A percentile compares a stretch with the other conserved stretches of the same genome.
Conservation (phyloP, 2,113 vertebrate genomes). For the Malurus alboscapulatus region DNA sequence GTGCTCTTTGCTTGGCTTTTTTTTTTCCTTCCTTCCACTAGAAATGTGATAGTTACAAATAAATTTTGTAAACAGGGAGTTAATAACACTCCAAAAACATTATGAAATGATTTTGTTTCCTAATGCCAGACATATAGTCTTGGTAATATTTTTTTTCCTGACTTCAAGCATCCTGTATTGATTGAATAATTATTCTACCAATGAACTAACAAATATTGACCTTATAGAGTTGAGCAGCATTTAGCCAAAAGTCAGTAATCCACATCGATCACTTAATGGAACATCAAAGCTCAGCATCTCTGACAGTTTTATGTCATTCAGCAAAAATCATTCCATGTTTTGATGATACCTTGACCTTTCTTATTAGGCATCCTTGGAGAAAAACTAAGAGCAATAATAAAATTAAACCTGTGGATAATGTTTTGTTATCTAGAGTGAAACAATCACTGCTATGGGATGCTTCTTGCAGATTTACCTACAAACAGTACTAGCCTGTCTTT, state of each 20-base stretch:
- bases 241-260: slow-evolving; percentile 86
- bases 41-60: slow-evolving; percentile 48
- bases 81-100: slow-evolving; percentile 64
- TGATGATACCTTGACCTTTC: slow-evolving; percentile 88
- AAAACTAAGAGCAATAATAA: slow-evolving; percentile 69
- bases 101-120: slow-evolving; percentile 68
- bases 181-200: slow-evolving; percentile 96
- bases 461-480: not conserved
- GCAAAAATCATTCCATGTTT: slow-evolving; percentile 79
- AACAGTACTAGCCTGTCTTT: not conserved
- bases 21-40: slow-evolving; percentile 23
- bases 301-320: slow-evolving; percentile 92
- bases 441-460: not conserved
- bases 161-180: slow-evolving; percentile 84
- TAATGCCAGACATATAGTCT: slow-evolving; percentile 62
- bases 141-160: slow-evolving; percentile 73
- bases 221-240: slow-evolving; percentile 84
- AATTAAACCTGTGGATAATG: slow-evolving; percentile 68
- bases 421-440: slow-evolving; percentile 58
- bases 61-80: slow-evolving; percentile 67
- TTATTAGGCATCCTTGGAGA: slow-evolving; percentile 65
- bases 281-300: slow-evolving; percentile 88
- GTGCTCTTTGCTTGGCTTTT: slow-evolving; percentile 38
- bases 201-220: slow-evolving; percentile 98
- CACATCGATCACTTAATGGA: slow-evolving; percentile 96